A percentile compares a stretch with the other conserved stretches of the same genome.
Conservation (phyloP, 2,888 invertebrate species). For the Sylvicola fuscatus region DNA sequence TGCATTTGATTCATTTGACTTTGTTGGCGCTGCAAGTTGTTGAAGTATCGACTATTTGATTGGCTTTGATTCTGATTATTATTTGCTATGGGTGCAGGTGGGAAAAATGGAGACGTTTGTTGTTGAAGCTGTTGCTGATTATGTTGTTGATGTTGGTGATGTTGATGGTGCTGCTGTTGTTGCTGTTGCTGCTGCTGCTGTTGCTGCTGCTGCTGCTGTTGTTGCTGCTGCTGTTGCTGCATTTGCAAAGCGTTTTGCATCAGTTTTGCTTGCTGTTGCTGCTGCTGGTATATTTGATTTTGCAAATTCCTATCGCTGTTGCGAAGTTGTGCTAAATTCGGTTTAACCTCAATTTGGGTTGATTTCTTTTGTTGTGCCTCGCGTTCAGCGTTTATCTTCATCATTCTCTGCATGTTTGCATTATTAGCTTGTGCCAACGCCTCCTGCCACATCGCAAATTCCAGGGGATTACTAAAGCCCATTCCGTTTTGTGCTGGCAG, state of each 20-base stretch:
- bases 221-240: conserved; percentile 18
- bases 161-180: conserved; percentile 23
- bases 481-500: conserved; percentile 17
- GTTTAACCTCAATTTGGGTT: conserved; percentile 8
- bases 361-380: conserved; percentile 25
- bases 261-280: conserved; percentile 14
- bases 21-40: conserved; percentile 1
- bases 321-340: conserved; percentile 6
- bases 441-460: conserved; percentile 46
- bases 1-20: not conserved
- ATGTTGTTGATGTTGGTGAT: conserved; percentile 21
- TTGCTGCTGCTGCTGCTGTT: conserved; percentile 18
- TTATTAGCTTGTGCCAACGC: conserved; percentile 34
- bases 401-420: conserved; percentile 19
- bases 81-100: no score
- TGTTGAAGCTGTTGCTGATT: no score
- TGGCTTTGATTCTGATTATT: no score
- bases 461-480: conserved; percentile 18
- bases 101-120: no score
- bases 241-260: conserved; percentile 12
- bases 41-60: no score
- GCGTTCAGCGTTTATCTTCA: conserved; percentile 16
- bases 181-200: conserved; percentile 25
- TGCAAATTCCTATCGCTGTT: conserved; percentile 9
- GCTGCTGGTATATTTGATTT: conserved; percentile 8